phyloP scores from a whole-genome alignment of 2,113 vertebrate genomes.

The Anguilla rostrata region DNA sequence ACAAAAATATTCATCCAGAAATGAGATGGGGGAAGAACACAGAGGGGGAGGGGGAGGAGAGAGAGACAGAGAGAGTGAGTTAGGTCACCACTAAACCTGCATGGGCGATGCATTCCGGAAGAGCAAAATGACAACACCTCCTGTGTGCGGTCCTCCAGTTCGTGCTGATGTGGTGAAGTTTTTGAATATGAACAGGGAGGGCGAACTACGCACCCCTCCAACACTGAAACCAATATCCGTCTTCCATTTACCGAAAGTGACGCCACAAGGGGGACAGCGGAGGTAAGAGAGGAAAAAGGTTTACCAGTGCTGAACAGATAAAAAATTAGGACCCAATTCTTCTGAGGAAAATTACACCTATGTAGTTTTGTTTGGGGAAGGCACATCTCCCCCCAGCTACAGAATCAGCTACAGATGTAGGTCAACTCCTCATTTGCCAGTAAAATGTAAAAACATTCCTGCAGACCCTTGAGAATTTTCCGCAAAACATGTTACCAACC shows the following conservation, averaged over 20 bases:
- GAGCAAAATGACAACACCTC: background rate
- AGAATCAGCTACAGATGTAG: too few species aligned
- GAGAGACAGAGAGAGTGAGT: background rate
- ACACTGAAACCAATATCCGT: background rate
- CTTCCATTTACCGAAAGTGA: background rate
- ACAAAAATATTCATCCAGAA: conserved; percentile 14
- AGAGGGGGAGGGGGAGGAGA: background rate
- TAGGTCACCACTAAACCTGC: background rate
- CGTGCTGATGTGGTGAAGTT: background rate
- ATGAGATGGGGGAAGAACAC: conserved; percentile 24
- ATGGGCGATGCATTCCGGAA: background rate
- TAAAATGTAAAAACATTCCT: too few species aligned
- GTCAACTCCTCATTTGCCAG: too few species aligned
- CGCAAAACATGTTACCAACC: too few species aligned
- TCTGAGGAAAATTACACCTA: background rate
- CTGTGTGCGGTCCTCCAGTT: background rate
- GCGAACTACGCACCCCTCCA: background rate
- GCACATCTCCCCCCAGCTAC: background rate
- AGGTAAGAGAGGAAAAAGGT: background rate
- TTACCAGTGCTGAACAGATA: background rate
- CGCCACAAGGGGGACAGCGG: background rate
- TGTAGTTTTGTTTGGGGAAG: background rate
- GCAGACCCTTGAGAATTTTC: too few species aligned
- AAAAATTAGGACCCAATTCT: background rate
- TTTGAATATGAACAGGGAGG: background rate